A percentile compares a stretch with the other conserved stretches of the same genome.
Conservation (phyloP, 92 coral and sea anemone species). For the Ricordea florida region DNA sequence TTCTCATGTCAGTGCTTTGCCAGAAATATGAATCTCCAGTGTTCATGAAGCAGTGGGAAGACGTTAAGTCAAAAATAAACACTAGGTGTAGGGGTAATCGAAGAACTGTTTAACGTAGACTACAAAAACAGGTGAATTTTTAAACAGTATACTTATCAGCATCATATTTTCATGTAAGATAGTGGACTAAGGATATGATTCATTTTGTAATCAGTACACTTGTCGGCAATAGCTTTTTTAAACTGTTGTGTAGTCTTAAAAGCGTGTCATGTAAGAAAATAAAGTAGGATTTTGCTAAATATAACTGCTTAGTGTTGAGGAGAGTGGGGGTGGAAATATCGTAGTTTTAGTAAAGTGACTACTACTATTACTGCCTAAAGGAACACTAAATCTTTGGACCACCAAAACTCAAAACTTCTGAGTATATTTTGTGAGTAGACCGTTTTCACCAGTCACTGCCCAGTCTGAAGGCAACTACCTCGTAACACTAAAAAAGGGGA, state of each 20-base stretch:
- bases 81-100: slow-evolving; percentile 1
- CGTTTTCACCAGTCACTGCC: neutral
- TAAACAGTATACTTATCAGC: neutral
- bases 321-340: too few relatives aligned
- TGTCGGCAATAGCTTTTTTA: neutral
- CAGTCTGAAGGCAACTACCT: neutral
- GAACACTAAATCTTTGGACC: neutral
- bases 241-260: slow-evolving; percentile 1
- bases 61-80: neutral
- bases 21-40: neutral
- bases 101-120: neutral
- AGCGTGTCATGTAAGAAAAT: too few relatives aligned
- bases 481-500: neutral
- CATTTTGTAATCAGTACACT: too few relatives aligned
- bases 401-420: neutral
- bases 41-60: slow-evolving; percentile 7
- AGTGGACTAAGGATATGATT: too few relatives aligned
- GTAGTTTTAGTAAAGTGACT: too few relatives aligned
- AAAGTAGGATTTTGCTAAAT: too few relatives aligned
- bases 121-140: slow-evolving; percentile 1
- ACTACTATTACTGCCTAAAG: too few relatives aligned
- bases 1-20: neutral
- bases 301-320: too few relatives aligned
- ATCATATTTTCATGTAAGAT: too few relatives aligned
- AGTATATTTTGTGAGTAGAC: neutral